Evolutionary conservation across 2,797 vertebrate species (phyloP), one percentile per base, ranked within the genome.

Genomic region (Cossypha caffra): DNA sequence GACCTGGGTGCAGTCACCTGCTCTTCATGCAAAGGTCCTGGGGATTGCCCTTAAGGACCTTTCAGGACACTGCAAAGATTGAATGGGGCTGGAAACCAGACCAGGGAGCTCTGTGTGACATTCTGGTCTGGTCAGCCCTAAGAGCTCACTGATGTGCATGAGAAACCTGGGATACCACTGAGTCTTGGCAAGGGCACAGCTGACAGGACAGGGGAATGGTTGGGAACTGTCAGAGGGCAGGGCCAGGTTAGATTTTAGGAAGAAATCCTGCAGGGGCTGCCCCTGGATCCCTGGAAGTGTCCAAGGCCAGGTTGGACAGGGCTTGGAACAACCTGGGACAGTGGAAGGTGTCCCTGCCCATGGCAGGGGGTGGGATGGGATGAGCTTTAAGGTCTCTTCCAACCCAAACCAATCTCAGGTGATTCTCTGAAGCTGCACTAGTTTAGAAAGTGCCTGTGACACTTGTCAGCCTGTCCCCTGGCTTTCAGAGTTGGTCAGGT

Each of bases 41-140:
- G 35, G 58, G 38, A 13, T 1, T 11, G 54, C 3, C 6, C 2
- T 35, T 7, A 2, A 51, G 55, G 50, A 57, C 31, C 37, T 73
- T 26, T 9, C 21, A 16, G 57, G 62, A 13, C 9, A 2, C 50
- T 38, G n/a, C n/a, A 35, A 5, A 17, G 24, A 4, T 15, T 1
- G 16, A 28, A 6, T 20, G 40, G 11, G 2, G 55, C 23, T 61
- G 58, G 47, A 40, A 43, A 33, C 3, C 57, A 29, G 28, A 16
- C 2, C 51, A 3, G 17, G 15, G 17, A 11, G 2, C 15, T 35
- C 18, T 19, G 7, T 20, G 11, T 16, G 43, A 0, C 17, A 0
- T 47, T 62, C 29, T 67, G 52, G 0, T 33, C 28, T 19, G 43
- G 10, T 23, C 28, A 29, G 42, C 2, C 4, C 29, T 7, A 5